These are phyloP conservation scores for Calameuta pallipes DNA, from an alignment of 2,888 invertebrate species.

Conservation along the genomic window DNA sequence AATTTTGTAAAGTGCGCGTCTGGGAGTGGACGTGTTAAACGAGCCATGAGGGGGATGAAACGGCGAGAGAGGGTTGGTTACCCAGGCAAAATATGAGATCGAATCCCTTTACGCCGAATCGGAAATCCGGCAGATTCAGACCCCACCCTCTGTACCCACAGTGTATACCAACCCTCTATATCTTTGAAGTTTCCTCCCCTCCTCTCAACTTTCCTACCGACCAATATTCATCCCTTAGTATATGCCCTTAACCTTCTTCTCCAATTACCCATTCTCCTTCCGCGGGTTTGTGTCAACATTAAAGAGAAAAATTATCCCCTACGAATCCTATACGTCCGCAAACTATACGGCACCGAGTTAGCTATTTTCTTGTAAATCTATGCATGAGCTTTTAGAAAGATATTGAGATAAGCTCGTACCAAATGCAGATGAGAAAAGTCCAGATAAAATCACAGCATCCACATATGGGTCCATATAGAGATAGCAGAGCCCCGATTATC, in stretches of 20 bases:
- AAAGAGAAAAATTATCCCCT: background rate
- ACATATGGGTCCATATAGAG: background rate
- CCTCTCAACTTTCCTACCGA: background rate
- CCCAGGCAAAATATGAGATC: slow-evolving; percentile 31
- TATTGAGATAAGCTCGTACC: background rate
- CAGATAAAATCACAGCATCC: background rate
- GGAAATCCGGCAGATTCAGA: background rate
- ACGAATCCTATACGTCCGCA: background rate
- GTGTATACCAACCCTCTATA: background rate
- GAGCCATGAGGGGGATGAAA: slow-evolving; percentile 29
- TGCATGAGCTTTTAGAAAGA: background rate
- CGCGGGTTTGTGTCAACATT: background rate
- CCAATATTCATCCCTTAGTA: background rate
- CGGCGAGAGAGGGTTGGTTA: background rate
- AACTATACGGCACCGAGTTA: background rate
- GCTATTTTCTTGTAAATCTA: background rate
- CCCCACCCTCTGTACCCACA: background rate
- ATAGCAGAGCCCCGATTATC: background rate
- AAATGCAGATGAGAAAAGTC: background rate
- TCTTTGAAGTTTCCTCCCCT: background rate
- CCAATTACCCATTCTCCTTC: background rate
- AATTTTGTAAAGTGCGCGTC: slow-evolving; percentile 52
- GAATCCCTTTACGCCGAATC: slow-evolving; percentile 11
- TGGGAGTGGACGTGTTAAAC: slow-evolving; percentile 47
- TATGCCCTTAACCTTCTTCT: background rate